These are phyloP conservation scores for Trachemys scripta DNA, from an alignment of 2,113 vertebrate species.

Conservation along the genomic window DNA sequence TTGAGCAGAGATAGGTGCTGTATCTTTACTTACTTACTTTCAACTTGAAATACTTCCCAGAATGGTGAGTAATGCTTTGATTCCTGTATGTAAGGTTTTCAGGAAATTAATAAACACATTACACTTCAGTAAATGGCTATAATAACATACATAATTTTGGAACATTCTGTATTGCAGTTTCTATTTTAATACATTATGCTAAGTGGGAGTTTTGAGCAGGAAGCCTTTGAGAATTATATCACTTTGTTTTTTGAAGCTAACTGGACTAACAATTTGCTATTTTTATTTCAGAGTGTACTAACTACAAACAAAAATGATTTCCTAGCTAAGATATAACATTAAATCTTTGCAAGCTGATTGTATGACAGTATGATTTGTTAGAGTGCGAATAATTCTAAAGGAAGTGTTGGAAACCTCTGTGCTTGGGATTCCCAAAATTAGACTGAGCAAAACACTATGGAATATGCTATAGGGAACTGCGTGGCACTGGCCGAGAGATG, in stretches of 20 bases:
- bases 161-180: background rate
- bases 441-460: background rate
- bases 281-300: background rate
- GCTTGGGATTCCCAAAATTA: background rate
- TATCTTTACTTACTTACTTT: background rate
- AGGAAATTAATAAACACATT: background rate
- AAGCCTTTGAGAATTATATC: background rate
- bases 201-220: background rate
- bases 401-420: background rate
- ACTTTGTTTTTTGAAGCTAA: background rate
- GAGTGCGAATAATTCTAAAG: background rate
- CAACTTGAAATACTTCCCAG: background rate
- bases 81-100: background rate
- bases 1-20: conserved; percentile 30
- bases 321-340: too few relatives aligned
- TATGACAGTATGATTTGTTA: background rate
- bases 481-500: background rate
- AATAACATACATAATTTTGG: background rate
- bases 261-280: background rate
- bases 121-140: background rate
- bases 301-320: background rate
- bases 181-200: background rate
- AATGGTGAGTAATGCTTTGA: background rate
- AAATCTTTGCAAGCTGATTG: background rate
- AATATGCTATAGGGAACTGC: background rate